phyloP scores from a whole-genome alignment of 2,888 invertebrate species.

The Flexamia atlantica region DNA sequence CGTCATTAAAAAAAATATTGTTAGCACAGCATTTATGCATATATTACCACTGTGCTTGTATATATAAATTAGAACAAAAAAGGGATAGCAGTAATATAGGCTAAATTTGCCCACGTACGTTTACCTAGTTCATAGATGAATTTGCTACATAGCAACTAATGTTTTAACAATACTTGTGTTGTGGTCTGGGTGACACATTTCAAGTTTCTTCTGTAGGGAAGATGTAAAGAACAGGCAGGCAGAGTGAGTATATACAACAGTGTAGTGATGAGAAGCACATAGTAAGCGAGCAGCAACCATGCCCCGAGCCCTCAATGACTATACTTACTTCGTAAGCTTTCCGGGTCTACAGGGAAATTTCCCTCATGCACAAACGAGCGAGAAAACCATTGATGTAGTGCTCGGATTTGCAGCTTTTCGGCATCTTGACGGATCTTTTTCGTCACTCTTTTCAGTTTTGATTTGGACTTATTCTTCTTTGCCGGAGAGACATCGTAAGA shows the following conservation, averaged over 20 bases:
- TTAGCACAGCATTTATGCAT: too few species aligned
- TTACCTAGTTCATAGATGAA: too few species aligned
- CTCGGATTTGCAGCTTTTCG: slow-evolving; percentile 68
- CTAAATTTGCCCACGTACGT: too few species aligned
- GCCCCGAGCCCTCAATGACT: slow-evolving; percentile 21
- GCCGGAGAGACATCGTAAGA: slow-evolving; percentile 60
- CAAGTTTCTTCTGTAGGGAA: neutral
- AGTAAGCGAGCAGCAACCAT: slow-evolving; percentile 33
- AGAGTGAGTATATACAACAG: slow-evolving; percentile 37
- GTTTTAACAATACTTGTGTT: too few species aligned
- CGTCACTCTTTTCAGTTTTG: slow-evolving; percentile 68
- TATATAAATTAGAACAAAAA: too few species aligned
- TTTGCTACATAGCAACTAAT: too few species aligned
- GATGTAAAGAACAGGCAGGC: slow-evolving; percentile 24
- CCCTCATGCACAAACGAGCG: slow-evolving; percentile 68
- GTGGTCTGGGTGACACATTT: too few species aligned
- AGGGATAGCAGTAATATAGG: too few species aligned
- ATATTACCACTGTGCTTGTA: too few species aligned
- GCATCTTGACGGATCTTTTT: slow-evolving; percentile 69
- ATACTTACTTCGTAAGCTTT: slow-evolving; percentile 68
- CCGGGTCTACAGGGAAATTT: slow-evolving; percentile 66
- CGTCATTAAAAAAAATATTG: too few species aligned
- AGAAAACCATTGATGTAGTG: slow-evolving; percentile 69
- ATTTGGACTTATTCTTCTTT: slow-evolving; percentile 64
- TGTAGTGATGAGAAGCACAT: neutral